Percentiles rank a stretch among this genome's conserved stretches.
Conservation (phyloP, 2,888 invertebrate genomes). For the Cephus pulcher region DNA sequence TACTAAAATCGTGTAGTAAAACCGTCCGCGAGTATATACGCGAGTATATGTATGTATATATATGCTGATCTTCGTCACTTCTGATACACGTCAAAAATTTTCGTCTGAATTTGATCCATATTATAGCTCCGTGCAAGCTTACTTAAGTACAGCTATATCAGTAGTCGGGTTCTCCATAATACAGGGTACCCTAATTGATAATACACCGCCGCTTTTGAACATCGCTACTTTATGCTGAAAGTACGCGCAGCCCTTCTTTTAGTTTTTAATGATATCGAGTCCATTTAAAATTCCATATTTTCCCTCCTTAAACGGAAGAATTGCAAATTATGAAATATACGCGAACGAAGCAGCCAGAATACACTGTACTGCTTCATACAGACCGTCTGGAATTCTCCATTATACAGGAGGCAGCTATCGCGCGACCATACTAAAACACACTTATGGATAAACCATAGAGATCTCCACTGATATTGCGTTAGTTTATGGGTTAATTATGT, state of each 20-base stretch:
- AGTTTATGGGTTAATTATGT: constrained; percentile 58
- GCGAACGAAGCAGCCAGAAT: constrained; percentile 33
- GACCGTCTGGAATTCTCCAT: constrained; percentile 4
- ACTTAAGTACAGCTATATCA: background rate
- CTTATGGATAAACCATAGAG: constrained; percentile 22
- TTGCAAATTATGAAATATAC: constrained; percentile 36
- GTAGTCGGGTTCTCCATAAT: background rate
- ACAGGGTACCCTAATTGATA: background rate
- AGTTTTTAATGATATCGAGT: background rate
- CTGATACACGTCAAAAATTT: background rate
- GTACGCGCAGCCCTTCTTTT: background rate
- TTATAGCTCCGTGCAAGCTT: background rate
- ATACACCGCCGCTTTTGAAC: background rate
- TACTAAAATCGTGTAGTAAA: background rate
- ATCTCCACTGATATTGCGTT: constrained; percentile 42
- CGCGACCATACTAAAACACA: constrained; percentile 6
- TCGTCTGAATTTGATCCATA: background rate
- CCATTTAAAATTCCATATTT: constrained; percentile 39
- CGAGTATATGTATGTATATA: too few species aligned
- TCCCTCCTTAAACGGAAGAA: constrained; percentile 20
- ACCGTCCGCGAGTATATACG: too few species aligned
- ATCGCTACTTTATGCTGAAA: background rate
- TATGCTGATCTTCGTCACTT: background rate
- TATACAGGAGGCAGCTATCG: background rate
- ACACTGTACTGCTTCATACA: constrained; percentile 25